Evolutionary conservation across 2,888 invertebrate species (phyloP), one percentile per base, ranked within the genome.

Genomic region (Leptogaster cylindrica): DNA sequence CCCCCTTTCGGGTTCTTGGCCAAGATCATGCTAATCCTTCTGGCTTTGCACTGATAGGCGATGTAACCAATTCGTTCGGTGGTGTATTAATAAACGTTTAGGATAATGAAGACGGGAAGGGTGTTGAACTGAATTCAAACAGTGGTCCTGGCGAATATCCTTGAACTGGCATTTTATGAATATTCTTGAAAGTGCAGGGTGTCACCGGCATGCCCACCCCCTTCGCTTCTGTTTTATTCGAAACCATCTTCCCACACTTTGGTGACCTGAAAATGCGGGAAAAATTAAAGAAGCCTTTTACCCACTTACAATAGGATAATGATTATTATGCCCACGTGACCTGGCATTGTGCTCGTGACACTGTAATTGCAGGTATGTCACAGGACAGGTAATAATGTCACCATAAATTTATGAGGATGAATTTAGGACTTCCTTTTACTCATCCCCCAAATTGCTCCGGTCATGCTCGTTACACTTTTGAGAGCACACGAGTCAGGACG

Each of bases 261-360:
- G 23, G 6, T 2, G 2, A 4, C 25, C 10, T 33, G 65, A 50
- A 51, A 65, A 36, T 31, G 25, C 33, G 23, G 27, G 31, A 20
- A 31, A 36, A 65, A 58, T 61, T 44, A 41, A 65, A 68, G 58
- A 27, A 55, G 31, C 58, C 65, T n/a, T n/a, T 68, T 68, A 65
- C 65, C 46, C 41, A 58, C 44, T 58, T 61, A 66, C 65, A 46
- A 25, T 25, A 33, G 50, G 65, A 58, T 66, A 68, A 55, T 68
- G 27, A 65, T 68, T 61, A 39, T 44, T 65, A 10, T 10, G 61
- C 48, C 66, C 68, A 66, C 68, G 68, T 68, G 68, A 68, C 68
- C 51, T 39, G 58, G 48, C 68, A 68, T 68, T 68, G 58, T 68
- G 65, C 68, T 46, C 31, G 44, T 48, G 65, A 68, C 68, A 68